phyloP scores from a whole-genome alignment of 2,888 invertebrate genomes.

The Drosophila parthenogenetica region DNA sequence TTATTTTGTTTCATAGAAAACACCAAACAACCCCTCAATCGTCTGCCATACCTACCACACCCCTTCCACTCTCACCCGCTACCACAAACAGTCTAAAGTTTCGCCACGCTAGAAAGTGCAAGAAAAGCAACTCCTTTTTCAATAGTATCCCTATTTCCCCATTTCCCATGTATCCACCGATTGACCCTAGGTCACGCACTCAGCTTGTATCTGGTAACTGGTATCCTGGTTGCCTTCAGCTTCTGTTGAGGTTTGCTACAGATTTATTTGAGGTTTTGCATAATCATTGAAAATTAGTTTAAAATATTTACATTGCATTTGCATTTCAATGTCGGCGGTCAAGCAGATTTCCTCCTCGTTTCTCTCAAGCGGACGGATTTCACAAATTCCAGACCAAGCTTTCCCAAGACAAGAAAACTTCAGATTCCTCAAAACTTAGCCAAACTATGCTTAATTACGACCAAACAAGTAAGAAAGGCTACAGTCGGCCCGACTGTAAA shows the following conservation, averaged over 20 bases:
- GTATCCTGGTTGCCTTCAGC: conserved; percentile 34
- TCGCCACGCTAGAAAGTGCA: conserved; percentile 43
- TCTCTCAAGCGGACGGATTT: not conserved
- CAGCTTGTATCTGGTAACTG: conserved; percentile 21
- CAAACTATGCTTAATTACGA: not conserved
- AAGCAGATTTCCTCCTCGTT: conserved; percentile 36
- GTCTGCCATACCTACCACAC: not conserved
- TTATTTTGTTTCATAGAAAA: conserved; percentile 71
- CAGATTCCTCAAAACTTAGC: not conserved
- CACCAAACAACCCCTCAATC: conserved; percentile 24
- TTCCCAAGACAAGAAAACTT: conserved; percentile 11
- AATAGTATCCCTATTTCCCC: not conserved
- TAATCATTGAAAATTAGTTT: conserved; percentile 80
- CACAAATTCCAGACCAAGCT: conserved; percentile 1
- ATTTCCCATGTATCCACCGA: not conserved
- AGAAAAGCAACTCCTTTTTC: conserved; percentile 19
- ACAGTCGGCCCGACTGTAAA: no score
- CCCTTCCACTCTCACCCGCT: not conserved
- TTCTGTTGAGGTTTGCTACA: conserved; percentile 70
- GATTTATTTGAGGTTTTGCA: conserved; percentile 81
- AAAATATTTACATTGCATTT: conserved; percentile 78
- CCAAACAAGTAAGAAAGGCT: no score
- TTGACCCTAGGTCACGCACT: conserved; percentile 48
- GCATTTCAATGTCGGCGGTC: conserved; percentile 69
- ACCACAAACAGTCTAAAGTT: conserved; percentile 47